These are phyloP conservation scores for Hydrotaea cyrtoneurina DNA, from an alignment of 2,888 invertebrate species.

Conservation along the genomic window DNA sequence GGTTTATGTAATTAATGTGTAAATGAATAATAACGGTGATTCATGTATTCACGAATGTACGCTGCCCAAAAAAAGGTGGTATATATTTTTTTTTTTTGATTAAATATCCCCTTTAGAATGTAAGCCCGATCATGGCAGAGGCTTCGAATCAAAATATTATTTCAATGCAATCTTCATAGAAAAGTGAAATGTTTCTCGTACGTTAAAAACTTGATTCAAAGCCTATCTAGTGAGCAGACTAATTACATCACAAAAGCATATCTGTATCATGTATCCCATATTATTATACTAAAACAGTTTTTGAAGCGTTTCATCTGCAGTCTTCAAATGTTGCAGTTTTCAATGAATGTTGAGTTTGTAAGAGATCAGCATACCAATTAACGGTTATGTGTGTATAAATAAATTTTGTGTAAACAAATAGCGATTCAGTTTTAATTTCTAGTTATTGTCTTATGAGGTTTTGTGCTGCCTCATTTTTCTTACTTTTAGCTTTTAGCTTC, in stretches of 20 bases:
- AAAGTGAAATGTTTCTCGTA: too few species aligned
- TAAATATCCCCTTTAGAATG: neutral
- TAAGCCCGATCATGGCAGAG: neutral
- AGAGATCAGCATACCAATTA: constrained; percentile 61
- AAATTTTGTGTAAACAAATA: constrained; percentile 46
- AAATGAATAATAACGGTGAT: neutral
- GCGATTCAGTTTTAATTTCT: constrained; percentile 50
- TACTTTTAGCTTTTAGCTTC: constrained; percentile 10
- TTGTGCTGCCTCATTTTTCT: constrained; percentile 34
- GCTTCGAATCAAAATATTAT: neutral
- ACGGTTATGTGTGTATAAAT: constrained; percentile 34
- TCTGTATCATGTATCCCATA: too few species aligned
- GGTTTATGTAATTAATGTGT: neutral
- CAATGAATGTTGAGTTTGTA: constrained; percentile 22
- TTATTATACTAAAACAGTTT: too few species aligned
- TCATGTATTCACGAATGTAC: neutral
- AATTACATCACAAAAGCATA: too few species aligned
- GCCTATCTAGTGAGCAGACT: too few species aligned
- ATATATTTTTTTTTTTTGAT: too few species aligned
- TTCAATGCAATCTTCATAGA: too few species aligned
- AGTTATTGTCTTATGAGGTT: constrained; percentile 63
- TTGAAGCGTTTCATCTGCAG: too few species aligned
- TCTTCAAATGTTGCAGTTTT: neutral
- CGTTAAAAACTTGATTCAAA: too few species aligned
- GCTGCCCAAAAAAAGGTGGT: too few species aligned